phyloP scores from a whole-genome alignment of 2,888 invertebrate genomes.

The Zeuzera pyrina region DNA sequence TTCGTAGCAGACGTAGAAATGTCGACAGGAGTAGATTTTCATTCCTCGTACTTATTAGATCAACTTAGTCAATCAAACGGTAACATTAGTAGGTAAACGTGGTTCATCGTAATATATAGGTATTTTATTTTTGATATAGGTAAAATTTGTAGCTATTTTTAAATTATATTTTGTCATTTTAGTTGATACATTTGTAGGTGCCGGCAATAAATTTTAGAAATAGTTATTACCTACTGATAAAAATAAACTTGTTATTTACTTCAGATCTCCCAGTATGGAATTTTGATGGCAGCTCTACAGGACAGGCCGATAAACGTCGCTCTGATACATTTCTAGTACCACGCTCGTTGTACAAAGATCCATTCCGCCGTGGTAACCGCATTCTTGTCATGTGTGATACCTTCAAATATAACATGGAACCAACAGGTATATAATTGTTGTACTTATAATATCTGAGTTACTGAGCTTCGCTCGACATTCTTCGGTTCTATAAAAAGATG shows the following conservation, averaged over 20 bases:
- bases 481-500: no score
- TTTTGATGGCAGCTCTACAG: slow-evolving; percentile 94
- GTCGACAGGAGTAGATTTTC: slow-evolving; percentile 16
- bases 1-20: slow-evolving; percentile 51
- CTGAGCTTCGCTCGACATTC: neutral
- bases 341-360: slow-evolving; percentile 92
- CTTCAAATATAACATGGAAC: slow-evolving; percentile 87
- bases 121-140: neutral
- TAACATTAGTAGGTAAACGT: no score
- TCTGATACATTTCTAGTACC: slow-evolving; percentile 94
- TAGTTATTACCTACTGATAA: no score
- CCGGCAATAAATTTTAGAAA: no score
- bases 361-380: neutral
- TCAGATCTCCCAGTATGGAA: slow-evolving; percentile 93
- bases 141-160: neutral
- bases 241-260: no score
- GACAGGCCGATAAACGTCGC: slow-evolving; percentile 90
- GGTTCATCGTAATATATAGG: no score
- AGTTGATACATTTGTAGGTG: no score
- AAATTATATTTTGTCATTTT: no score
- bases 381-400: slow-evolving; percentile 81
- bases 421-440: slow-evolving; percentile 73
- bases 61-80: no score
- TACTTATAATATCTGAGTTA: no score
- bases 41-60: neutral